These are phyloP conservation scores for Plagiodera versicolora DNA, from an alignment of 2,888 invertebrate genomes.

Conservation along the genomic window DNA sequence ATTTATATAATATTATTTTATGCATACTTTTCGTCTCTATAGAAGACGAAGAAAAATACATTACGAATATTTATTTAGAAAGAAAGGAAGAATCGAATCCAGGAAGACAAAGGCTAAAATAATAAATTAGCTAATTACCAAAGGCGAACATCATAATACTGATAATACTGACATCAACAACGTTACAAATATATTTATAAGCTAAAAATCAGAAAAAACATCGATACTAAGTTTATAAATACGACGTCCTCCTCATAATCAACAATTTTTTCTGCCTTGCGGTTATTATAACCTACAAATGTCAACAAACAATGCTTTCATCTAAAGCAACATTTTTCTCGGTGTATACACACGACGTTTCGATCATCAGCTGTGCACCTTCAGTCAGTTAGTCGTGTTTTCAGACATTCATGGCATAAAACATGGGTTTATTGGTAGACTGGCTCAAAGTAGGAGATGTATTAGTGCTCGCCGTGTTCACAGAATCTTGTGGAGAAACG, in stretches of 20 bases:
- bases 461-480: conserved; percentile 20
- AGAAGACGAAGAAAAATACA: not conserved
- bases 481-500: conserved; percentile 66
- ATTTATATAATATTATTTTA: too few relatives aligned
- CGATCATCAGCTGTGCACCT: not conserved
- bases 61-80: not conserved
- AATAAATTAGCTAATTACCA: conserved; percentile 20
- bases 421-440: conserved; percentile 62
- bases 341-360: conserved; percentile 14
- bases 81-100: not conserved
- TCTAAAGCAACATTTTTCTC: conserved; percentile 32
- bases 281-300: conserved; percentile 53
- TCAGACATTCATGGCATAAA: conserved; percentile 89
- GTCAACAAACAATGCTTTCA: conserved; percentile 36
- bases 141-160: conserved; percentile 24
- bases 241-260: conserved; percentile 11
- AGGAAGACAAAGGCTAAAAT: conserved; percentile 10
- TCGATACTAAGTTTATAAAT: not conserved
- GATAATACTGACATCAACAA: conserved; percentile 25
- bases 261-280: conserved; percentile 46
- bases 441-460: conserved; percentile 58
- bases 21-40: not conserved
- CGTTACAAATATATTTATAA: conserved; percentile 17
- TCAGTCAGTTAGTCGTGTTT: conserved; percentile 1
- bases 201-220: conserved; percentile 18